phyloP scores from a whole-genome alignment of 2,888 invertebrate genomes.

The Callinectes sapidus region DNA sequence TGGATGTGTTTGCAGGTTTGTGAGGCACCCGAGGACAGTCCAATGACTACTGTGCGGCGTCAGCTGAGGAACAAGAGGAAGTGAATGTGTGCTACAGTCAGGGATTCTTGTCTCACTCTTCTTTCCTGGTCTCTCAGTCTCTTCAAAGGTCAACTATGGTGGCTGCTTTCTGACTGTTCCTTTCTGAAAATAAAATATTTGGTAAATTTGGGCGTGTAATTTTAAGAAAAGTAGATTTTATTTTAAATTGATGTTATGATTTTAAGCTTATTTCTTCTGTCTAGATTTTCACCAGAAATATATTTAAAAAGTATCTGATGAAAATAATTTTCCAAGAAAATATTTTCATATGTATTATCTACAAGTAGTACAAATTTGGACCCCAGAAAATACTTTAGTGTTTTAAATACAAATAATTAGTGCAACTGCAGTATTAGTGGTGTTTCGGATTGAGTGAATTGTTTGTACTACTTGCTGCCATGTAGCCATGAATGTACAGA shows the following conservation, averaged over 20 bases:
- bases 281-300: conserved; percentile 10
- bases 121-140: background rate
- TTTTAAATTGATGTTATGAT: background rate
- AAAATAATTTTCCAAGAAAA: background rate
- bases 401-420: background rate
- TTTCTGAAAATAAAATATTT: background rate
- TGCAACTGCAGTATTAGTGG: background rate
- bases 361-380: conserved; percentile 6
- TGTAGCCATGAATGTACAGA: background rate
- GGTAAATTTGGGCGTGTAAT: background rate
- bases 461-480: conserved; percentile 1
- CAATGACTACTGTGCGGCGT: background rate
- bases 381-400: background rate
- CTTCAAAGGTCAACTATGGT: background rate
- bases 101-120: background rate
- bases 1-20: background rate
- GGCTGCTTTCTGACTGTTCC: background rate
- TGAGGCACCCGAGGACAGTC: conserved; percentile 18
- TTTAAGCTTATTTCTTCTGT: background rate
- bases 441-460: background rate
- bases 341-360: background rate
- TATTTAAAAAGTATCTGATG: background rate
- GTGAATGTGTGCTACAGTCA: conserved; percentile 5
- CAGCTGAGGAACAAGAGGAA: conserved; percentile 12
- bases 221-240: background rate